Conservation (phyloP, 2,797 vertebrate species). For the Pogoniulus pusillus region DNA sequence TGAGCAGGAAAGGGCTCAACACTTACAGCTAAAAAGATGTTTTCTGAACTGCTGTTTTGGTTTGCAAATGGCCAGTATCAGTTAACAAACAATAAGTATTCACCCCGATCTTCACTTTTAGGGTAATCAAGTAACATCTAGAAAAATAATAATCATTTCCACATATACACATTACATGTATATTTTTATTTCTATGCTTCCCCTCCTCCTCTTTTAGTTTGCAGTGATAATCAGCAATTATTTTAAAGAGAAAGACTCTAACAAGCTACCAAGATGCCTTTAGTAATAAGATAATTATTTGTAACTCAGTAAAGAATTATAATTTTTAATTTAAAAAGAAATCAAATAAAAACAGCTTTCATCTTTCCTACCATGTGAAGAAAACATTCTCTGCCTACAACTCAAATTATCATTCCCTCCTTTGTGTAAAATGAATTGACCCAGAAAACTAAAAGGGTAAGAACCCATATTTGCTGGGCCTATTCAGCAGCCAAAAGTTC, state of each 20-base stretch:
- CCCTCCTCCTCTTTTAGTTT: not conserved
- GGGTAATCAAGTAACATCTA: not conserved
- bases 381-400: constrained; percentile 53
- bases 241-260: constrained; percentile 20
- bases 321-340: constrained; percentile 57
- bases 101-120: not conserved
- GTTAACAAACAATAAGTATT: not conserved
- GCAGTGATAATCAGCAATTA: constrained; percentile 26
- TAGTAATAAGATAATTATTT: constrained; percentile 66
- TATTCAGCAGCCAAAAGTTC: constrained; percentile 68
- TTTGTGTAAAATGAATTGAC: constrained; percentile 67
- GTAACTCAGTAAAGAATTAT: constrained; percentile 8
- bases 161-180: not conserved
- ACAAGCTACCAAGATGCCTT: constrained; percentile 34
- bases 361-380: constrained; percentile 22
- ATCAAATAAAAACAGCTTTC: constrained; percentile 58
- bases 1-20: not conserved
- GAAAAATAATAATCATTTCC: not conserved
- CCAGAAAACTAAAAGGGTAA: constrained; percentile 68
- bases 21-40: not conserved
- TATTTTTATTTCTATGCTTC: not conserved
- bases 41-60: not conserved
- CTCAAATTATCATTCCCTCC: constrained; percentile 58
- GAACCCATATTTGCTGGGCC: constrained; percentile 63
- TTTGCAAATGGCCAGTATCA: not conserved